Conservation (phyloP, 2,797 vertebrate genomes). For the Hafferia zeledoni region DNA sequence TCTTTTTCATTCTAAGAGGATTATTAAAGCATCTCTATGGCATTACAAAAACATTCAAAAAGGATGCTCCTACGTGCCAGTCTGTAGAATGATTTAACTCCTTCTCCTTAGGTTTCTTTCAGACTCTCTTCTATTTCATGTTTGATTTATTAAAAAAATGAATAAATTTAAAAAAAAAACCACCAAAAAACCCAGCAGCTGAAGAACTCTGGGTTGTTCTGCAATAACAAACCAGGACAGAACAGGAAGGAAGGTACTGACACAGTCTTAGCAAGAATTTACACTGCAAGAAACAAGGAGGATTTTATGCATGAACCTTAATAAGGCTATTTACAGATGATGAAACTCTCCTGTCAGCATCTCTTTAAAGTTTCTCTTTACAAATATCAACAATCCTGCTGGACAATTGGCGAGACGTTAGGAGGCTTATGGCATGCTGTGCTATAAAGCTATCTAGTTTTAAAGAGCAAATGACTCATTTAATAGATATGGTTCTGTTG, state of each 20-base stretch:
- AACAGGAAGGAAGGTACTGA: neutral
- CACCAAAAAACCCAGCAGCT: neutral
- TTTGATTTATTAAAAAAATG: neutral
- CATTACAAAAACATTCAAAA: neutral
- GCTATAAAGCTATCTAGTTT: constrained; percentile 23
- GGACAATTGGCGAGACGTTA: constrained; percentile 13
- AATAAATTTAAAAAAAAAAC: too few relatives aligned
- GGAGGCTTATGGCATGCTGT: constrained; percentile 42
- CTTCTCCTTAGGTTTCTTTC: neutral
- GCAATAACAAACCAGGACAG: neutral
- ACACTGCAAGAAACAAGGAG: neutral
- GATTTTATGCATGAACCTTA: constrained; percentile 42
- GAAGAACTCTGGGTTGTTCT: neutral
- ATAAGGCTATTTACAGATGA: constrained; percentile 36
- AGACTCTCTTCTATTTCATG: neutral
- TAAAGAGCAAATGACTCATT: constrained; percentile 60
- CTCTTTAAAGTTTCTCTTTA: constrained; percentile 10
- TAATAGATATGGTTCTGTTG: constrained; percentile 56
- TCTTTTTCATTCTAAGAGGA: neutral
- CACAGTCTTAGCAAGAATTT: neutral
- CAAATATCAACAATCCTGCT: constrained; percentile 47
- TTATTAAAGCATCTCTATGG: neutral
- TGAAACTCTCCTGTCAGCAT: constrained; percentile 34
- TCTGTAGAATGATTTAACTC: neutral
- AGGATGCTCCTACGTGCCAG: neutral